Base-by-base conservation (phyloP, 1,140 invertebrate genomes). In the Aphidius ervi region DNA sequence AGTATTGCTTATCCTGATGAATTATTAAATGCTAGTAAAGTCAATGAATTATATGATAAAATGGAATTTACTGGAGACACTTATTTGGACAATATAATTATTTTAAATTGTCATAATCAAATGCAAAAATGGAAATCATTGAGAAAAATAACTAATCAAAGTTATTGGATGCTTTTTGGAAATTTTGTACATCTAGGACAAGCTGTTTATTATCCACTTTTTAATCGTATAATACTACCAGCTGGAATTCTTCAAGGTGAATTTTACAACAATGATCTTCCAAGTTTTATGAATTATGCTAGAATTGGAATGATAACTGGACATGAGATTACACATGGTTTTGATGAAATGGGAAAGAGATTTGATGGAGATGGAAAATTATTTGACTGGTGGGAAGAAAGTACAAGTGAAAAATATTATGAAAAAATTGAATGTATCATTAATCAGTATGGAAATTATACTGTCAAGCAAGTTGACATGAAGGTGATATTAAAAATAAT, bases 271-370 rank as follows among this genome's bases (percentile, higher is more conserved):
- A 82, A 83, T 58, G 84, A 88, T 61, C 79, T 86, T 61, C 88
- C 88, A 2, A 83, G 83, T 70, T 90, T 89, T 68, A 82, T 90
- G 75, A 91, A 91, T 70, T 90, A 88, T 75, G 88, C 84, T 83
- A 85, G 82, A 9, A 88, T 89, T 71, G 87, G 87, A 31, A 87
- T 85, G 67, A 83, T 88, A 9, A 88, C 88, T 74, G 87, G 82
- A 5, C 82, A 83, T 62, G 82, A 83, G 73, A 82, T 83, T 9
- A 82, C 82, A 6, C 82, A 83, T 53, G 81, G 80, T 9, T 88
- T 87, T 73, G 86, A 87, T 75, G 86, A 87, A 67, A 65, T 80
- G 74, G 82, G 82, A 23, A 75, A 86, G 16, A 85, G 88, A 76
- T 88, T 84, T 71, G 86, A 89, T 69, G 83, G 84, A 55, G 75